Base-by-base conservation (phyloP, 2,888 invertebrate species). In the Pachycephus smyrnensis region DNA sequence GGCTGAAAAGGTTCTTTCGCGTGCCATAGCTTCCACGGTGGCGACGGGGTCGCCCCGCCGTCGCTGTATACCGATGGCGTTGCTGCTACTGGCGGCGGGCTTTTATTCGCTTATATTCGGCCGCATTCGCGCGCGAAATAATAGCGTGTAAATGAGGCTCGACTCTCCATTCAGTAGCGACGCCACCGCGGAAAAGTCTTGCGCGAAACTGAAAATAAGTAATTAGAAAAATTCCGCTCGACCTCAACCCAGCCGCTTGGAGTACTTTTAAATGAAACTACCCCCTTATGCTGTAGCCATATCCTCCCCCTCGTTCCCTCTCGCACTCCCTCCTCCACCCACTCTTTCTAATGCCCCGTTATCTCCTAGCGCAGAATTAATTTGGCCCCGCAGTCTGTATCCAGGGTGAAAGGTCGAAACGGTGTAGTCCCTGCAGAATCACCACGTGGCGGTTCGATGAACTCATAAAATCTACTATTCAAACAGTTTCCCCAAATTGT, bases 341-440 rank as follows among this genome's bases (percentile, higher is more conserved):
- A 68, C 40, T 76, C 77, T 33, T 40, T 32, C 35, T 73, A 23
- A 32, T 68, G 33, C 78, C 81, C 85, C 80, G 86, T 86, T 86
- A 86, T 86, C 82, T 80, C 12, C 40, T 4, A 15, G 68, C 73
- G 11, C 4, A 15, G 12, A 40, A 40, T 40, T 40, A 40, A 40
- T 40, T 40, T 4, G 15, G 40, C n/a, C 4, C 40, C 40, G 15
- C 40, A 15, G 12, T 40, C 4, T 12, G 40, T 15, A 40, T 15
- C 15, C 15, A 15, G 40, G 40, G 40, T 40, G 15, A 40, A 15
- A 40, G 40, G 40, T 40, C 40, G 4, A 40, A 40, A 15, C 4
- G 40, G 4, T 40, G 1, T 40, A 12, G 4, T 15, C 15, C 40
- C 40, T 15, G 15, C 40, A 15, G 40, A 15, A 40, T 15, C 15